Conservation (phyloP, 1,140 invertebrate species). For the Listronotus oregonensis region DNA sequence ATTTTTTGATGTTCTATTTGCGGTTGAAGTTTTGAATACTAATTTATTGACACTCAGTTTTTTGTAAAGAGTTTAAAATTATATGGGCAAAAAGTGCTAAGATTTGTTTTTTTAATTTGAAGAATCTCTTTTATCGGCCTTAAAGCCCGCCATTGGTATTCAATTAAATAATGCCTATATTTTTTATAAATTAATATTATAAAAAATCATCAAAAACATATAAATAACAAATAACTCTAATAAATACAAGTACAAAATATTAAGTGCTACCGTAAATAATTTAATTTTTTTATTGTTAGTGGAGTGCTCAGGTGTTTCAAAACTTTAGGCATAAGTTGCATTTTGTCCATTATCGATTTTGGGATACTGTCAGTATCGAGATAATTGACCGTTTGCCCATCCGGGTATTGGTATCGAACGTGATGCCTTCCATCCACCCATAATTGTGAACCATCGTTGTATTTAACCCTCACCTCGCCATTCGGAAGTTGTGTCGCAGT, state of each 20-base stretch:
- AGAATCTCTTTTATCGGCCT: no score
- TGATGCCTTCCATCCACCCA: slow-evolving; percentile 53
- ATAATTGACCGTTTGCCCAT: slow-evolving; percentile 47
- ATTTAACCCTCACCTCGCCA: slow-evolving; percentile 60
- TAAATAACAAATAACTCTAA: not conserved
- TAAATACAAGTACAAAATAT: not conserved
- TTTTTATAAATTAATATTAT: no score
- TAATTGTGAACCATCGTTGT: slow-evolving; percentile 58
- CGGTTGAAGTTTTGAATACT: no score
- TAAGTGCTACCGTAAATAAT: slow-evolving; percentile 31
- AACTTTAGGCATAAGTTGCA: slow-evolving; percentile 53
- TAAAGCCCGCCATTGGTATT: no score
- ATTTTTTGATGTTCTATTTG: no score
- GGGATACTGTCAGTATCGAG: slow-evolving; percentile 49
- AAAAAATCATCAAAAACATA: no score
- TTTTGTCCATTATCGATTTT: slow-evolving; percentile 48
- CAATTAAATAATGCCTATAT: no score
- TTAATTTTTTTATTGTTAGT: slow-evolving; percentile 25
- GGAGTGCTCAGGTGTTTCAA: slow-evolving; percentile 41
- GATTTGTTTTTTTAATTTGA: no score
- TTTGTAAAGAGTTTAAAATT: no score
- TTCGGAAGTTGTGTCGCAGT: slow-evolving; percentile 58
- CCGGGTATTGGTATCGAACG: slow-evolving; percentile 47
- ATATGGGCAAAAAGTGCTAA: no score
- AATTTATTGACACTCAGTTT: no score